Evolutionary conservation across 2,797 vertebrate genomes (phyloP), one percentile per base, ranked within the genome.

Genomic region (Oryzias dopingdopingensis): DNA sequence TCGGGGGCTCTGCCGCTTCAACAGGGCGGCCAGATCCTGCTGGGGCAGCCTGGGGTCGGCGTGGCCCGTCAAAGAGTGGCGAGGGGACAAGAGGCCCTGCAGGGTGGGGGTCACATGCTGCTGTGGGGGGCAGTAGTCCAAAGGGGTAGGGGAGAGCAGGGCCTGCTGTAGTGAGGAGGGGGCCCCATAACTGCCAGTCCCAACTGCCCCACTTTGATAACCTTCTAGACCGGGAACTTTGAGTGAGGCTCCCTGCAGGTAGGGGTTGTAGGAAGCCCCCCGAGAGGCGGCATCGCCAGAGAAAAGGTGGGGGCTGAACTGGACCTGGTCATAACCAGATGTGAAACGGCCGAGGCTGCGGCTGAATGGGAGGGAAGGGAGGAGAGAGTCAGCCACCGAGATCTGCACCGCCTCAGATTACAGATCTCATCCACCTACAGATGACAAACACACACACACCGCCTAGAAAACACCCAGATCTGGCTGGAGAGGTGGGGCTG

Each of bases 31-130:
- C 80, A 98, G 91, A 88, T 99, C 96, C 13, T 93, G 92, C 0
- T 92, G 93, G 56, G 95, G 94, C 85, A 98, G 89, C 61, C 96
- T 89, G 57, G 93, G 89, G 86, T 99, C 97, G 4, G 92, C 90
- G 47, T 98, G 96, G 60, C 96, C 96, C 0, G 94, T 95, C 74
- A 99, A 91, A 0, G 97, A 98, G 82, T 98, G 97, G 45, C 96
- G 95, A 48, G 97, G 97, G 1, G 97, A 98, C 42, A 98, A 93
- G 66, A 99, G 94, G 80, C 96, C 96, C 90, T 97, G 97, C 57
- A 98, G 92, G 74, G 96, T 95, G 64, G 95, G 94, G 3, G 96
- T 96, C 65, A 97, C 93, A 67, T 98, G 96, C 41, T 91, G 90
- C 65, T 95, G 95, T 1, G 90, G 81, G 80, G 94, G 93, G 67